Percentiles rank a stretch among this genome's conserved stretches.
phyloP scores from a whole-genome alignment of 2,113 vertebrate species.

The Hippopotamus amphibius region DNA sequence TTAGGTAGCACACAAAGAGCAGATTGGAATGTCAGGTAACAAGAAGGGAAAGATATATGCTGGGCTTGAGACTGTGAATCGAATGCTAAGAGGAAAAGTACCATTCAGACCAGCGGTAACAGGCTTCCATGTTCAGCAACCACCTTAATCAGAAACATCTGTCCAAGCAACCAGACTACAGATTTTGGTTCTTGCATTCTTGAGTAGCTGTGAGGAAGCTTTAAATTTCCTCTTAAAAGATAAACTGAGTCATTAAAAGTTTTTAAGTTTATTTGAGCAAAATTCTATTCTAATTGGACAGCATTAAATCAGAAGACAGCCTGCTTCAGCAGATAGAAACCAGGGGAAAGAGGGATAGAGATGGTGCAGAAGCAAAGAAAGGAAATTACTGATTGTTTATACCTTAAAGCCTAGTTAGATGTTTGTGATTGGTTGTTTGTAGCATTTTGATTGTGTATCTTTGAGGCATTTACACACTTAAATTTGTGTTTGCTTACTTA shows the following conservation, averaged over 20 bases:
- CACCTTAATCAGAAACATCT: background rate
- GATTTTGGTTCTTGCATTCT: background rate
- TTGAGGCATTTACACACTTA: background rate
- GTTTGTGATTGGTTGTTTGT: background rate
- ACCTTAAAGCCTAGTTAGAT: background rate
- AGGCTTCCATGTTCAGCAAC: background rate
- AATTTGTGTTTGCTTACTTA: background rate
- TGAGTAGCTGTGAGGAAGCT: background rate
- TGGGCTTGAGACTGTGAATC: background rate
- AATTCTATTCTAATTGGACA: background rate
- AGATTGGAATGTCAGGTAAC: background rate
- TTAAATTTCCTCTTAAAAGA: background rate
- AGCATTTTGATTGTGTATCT: background rate
- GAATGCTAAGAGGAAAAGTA: background rate
- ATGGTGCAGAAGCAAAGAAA: background rate
- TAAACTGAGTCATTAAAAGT: background rate
- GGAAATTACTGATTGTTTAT: background rate
- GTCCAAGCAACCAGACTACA: background rate
- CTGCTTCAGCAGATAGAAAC: background rate
- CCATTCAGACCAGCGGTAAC: background rate
- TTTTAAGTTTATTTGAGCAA: background rate
- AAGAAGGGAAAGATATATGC: background rate
- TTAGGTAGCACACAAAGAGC: background rate
- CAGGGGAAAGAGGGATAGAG: background rate
- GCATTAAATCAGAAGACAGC: background rate